A percentile compares a stretch with the other conserved stretches of the same genome.
Evolutionary conservation across 2,888 invertebrate genomes (phyloP).

Genomic region (Thera britannica): DNA sequence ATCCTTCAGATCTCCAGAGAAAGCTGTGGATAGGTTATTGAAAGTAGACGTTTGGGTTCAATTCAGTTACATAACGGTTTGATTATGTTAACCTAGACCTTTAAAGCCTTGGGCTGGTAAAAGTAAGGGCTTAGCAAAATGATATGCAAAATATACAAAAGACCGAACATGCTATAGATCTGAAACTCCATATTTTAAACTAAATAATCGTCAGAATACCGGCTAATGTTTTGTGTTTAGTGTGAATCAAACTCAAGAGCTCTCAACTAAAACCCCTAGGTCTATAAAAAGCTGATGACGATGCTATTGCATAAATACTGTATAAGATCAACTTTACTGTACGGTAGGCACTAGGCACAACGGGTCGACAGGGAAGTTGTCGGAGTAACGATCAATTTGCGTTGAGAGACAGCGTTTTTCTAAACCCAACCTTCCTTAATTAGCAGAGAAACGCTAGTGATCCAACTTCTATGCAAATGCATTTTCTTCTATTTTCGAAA

Average conservation of each 20-base stretch:
- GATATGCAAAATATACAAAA: neutral
- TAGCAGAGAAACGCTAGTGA: conserved; percentile 70
- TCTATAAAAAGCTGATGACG: conserved; percentile 20
- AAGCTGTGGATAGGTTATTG: conserved; percentile 24
- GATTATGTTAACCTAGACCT: conserved; percentile 26
- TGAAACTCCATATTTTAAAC: no score
- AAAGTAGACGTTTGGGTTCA: conserved; percentile 19
- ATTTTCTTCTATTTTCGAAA: conserved; percentile 77
- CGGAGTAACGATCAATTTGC: conserved; percentile 70
- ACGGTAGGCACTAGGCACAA: conserved; percentile 36
- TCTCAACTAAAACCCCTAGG: no score
- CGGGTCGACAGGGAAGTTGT: conserved; percentile 57
- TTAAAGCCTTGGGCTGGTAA: conserved; percentile 17
- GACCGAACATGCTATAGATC: no score
- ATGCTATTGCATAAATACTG: conserved; percentile 31
- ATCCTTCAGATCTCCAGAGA: conserved; percentile 23
- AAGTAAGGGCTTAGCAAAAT: conserved; percentile 3
- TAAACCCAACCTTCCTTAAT: conserved; percentile 71
- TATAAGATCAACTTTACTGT: conserved; percentile 4
- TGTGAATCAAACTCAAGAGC: no score
- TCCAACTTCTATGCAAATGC: conserved; percentile 73
- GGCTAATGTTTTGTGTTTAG: no score
- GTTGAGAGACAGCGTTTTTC: conserved; percentile 60
- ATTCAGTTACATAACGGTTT: conserved; percentile 20
- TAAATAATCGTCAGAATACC: no score